Evolutionary conservation across 2,888 invertebrate species (phyloP).

Genomic region (Tanypteryx hageni): DNA sequence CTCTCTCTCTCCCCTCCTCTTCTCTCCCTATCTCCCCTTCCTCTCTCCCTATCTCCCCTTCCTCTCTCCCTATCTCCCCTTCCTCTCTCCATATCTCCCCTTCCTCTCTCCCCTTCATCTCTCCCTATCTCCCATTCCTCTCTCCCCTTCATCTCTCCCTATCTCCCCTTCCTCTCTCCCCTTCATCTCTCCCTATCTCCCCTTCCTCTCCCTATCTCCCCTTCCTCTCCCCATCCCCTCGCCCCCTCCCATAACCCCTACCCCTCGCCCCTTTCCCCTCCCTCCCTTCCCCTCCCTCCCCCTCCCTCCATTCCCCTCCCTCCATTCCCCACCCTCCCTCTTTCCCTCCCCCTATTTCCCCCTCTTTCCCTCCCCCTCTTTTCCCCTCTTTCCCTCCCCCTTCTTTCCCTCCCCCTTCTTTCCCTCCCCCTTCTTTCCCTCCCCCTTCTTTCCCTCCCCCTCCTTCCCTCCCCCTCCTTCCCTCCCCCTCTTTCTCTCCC

Average conservation of each 20-base stretch:
- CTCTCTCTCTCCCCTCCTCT: no score
- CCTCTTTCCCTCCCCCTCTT: neutral
- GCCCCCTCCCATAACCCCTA: neutral
- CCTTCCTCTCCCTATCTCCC: neutral
- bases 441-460: no score
- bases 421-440: no score
- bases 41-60: neutral
- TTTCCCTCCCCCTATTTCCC: neutral
- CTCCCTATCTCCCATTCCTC: neutral
- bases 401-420: neutral
- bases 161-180: neutral
- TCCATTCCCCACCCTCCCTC: neutral
- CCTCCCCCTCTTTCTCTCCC: neutral
- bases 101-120: neutral
- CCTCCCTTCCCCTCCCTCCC: neutral
- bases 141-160: no score
- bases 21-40: neutral
- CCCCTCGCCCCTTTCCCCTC: neutral
- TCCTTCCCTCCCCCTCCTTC: neutral
- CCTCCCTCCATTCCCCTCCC: neutral
- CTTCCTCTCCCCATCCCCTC: neutral
- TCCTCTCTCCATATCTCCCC: neutral
- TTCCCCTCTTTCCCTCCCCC: neutral
- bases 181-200: neutral
- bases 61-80: neutral